Percentiles rank a stretch among this genome's conserved stretches.
phyloP scores from a whole-genome alignment of 2,797 vertebrate genomes.

The Manis pentadactyla region DNA sequence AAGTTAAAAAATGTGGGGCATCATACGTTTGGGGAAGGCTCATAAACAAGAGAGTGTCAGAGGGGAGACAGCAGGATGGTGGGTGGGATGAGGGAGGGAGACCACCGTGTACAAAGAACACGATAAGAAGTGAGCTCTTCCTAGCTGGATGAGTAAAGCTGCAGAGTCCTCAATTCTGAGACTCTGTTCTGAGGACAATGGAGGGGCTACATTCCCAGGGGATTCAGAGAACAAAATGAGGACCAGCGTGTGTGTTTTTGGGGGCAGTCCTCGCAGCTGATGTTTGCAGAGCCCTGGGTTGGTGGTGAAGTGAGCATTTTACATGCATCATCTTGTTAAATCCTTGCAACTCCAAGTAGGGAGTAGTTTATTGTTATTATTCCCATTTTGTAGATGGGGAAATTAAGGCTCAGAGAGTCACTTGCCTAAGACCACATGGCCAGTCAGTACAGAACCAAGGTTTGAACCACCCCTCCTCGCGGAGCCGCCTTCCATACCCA shows the following conservation, averaged over 20 bases:
- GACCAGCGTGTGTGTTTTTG: not conserved
- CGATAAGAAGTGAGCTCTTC: not conserved
- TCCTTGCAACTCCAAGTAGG: not conserved
- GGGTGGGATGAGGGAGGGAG: too few relatives aligned
- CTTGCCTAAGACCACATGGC: not conserved
- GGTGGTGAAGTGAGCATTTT: not conserved
- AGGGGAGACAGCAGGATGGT: not conserved
- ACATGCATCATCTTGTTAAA: not conserved
- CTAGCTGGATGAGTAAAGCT: not conserved
- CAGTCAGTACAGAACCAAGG: not conserved
- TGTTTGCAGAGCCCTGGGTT: too few relatives aligned
- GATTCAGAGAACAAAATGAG: not conserved
- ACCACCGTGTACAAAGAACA: not conserved
- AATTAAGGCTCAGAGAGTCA: not conserved
- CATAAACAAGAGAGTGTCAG: not conserved
- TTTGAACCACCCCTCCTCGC: not conserved
- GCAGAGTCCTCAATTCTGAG: not conserved
- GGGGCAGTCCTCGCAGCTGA: not conserved
- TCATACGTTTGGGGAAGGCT: not conserved
- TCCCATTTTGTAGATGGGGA: not conserved
- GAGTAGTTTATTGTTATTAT: too few relatives aligned
- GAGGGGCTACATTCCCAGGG: not conserved
- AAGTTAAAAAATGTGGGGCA: not conserved
- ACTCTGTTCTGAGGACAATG: not conserved
- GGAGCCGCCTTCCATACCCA: fast-evolving